These are phyloP conservation scores for Blastomussa wellsi DNA, from an alignment of 92 coral and sea anemone genomes.

Conservation along the genomic window DNA sequence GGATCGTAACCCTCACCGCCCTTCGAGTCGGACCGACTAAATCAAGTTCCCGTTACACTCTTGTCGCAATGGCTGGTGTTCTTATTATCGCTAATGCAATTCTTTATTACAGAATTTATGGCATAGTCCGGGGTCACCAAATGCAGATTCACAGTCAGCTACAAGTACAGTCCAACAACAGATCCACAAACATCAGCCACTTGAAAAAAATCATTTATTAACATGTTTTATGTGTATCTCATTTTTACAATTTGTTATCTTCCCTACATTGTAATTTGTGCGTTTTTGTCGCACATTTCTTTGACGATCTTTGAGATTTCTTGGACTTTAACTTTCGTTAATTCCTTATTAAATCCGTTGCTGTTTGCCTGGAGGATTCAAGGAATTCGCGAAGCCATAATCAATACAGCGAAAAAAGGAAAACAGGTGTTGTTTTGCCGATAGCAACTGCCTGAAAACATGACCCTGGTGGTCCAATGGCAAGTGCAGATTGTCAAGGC, in stretches of 20 bases:
- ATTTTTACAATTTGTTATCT: neutral
- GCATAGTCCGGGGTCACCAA: constrained; percentile 2
- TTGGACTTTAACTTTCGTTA: neutral
- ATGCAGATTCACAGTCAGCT: neutral
- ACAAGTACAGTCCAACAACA: too few relatives aligned
- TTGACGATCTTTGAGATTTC: neutral
- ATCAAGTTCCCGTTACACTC: too few relatives aligned
- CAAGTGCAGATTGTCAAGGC: too few relatives aligned
- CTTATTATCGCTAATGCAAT: too few relatives aligned
- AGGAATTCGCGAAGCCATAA: neutral
- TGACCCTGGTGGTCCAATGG: too few relatives aligned
- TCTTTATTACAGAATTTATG: neutral
- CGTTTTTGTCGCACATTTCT: too few relatives aligned
- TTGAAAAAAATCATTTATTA: neutral
- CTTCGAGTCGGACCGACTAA: too few relatives aligned
- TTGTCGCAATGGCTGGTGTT: too few relatives aligned
- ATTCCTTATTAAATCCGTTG: neutral
- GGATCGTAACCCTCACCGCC: too few relatives aligned
- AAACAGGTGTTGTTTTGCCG: neutral
- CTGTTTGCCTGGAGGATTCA: neutral
- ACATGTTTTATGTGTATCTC: neutral
- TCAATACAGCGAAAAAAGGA: neutral
- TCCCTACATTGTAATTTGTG: neutral
- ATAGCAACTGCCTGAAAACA: neutral
- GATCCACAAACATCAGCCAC: neutral